Evolutionary conservation across 2,797 vertebrate species (phyloP).

Genomic region (Poeciliopsis infans): DNA sequence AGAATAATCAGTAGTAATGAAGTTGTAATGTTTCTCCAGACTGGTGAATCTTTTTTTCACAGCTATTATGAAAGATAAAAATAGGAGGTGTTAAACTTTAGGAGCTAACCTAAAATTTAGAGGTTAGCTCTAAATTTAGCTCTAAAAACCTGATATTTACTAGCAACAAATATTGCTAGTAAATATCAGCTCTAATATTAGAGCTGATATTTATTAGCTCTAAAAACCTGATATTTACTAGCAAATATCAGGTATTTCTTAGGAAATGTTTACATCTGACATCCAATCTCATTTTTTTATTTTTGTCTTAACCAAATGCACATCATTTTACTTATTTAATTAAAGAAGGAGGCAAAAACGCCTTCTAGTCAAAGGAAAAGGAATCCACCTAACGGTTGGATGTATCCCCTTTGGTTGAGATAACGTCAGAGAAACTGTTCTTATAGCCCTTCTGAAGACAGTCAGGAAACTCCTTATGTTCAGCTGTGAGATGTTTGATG

Average conservation of each 20-base stretch:
- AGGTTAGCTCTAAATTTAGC: no score
- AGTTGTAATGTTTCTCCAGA: background rate
- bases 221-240: no score
- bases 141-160: no score
- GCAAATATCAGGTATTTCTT: background rate
- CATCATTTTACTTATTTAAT: background rate
- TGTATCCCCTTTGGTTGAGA: background rate
- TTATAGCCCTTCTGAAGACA: background rate
- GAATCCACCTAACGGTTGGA: background rate
- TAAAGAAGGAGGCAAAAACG: background rate
- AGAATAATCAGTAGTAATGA: background rate
- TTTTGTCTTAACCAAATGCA: background rate
- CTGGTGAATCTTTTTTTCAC: background rate
- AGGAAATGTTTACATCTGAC: background rate
- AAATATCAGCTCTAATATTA: no score
- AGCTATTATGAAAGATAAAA: background rate
- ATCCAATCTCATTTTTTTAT: background rate
- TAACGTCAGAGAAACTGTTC: background rate
- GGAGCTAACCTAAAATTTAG: no score
- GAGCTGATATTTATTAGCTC: no score
- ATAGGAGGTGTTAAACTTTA: no score
- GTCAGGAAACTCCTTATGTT: background rate
- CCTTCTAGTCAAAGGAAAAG: constrained; percentile 2
- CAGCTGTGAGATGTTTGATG: background rate
- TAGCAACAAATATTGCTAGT: no score